Percentiles rank a stretch among this genome's conserved stretches.
phyloP scores from a whole-genome alignment of 2,888 invertebrate species.

The Thysanoteuthis rhombus region DNA sequence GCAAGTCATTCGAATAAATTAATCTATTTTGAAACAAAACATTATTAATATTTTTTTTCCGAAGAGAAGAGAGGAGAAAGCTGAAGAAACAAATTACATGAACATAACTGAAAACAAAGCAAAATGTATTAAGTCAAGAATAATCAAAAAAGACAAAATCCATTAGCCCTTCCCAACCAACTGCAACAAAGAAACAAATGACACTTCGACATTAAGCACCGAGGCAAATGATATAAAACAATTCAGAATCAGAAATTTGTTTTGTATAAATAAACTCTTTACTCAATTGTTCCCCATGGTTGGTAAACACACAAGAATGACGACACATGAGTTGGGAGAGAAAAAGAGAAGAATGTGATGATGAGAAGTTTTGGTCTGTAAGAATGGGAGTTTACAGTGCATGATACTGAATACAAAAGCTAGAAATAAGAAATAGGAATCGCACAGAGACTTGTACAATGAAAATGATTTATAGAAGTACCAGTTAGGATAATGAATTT shows the following conservation, averaged over 20 bases:
- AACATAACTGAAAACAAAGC: not conserved
- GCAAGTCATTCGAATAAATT: not conserved
- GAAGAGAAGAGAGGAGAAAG: not conserved
- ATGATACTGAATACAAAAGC: not conserved
- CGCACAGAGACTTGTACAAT: not conserved
- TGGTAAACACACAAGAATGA: not conserved
- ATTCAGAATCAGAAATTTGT: not conserved
- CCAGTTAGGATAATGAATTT: not conserved
- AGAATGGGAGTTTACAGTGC: not conserved
- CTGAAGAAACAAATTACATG: not conserved
- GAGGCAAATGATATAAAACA: not conserved
- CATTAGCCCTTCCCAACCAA: no score
- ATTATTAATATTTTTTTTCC: not conserved
- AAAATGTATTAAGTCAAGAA: not conserved
- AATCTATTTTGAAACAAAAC: not conserved
- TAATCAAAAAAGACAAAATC: not conserved
- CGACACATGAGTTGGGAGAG: not conserved
- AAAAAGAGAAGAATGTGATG: not conserved
- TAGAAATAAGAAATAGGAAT: not conserved
- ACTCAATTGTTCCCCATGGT: not conserved
- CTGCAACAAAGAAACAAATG: no score
- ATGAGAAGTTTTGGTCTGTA: not conserved
- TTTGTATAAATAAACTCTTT: not conserved
- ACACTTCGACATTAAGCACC: no score
- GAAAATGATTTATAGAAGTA: not conserved